Base-by-base conservation (phyloP, 2,113 vertebrate genomes). In the Neolamprologus longior region DNA sequence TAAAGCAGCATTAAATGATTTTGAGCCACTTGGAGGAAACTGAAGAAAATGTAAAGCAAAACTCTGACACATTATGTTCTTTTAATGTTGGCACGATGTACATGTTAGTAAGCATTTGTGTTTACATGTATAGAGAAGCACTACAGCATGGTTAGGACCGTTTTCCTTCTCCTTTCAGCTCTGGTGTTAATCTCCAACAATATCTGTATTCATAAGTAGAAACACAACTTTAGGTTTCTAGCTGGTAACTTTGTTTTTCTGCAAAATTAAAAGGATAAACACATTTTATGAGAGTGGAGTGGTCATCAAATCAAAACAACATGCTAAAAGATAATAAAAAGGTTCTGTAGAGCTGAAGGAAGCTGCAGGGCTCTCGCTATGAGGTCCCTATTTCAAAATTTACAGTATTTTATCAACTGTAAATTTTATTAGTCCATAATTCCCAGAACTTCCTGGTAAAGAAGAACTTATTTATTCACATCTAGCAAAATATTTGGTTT, bases 311-410 rank as follows among this genome's bases (percentile, higher is more conserved):
- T 17, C 24, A 61, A 81, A 45, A 45, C 21, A 81, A 28, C 19
- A 19, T 9, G 15, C 24, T 7, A n/a, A 61, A 81, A 31, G 7
- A 45, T 5, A 7, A 81, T 40, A 7, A 55, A 80, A 47, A n/a
- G 0, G 6, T 35, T 80, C 76, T 0, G 3, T 4, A 53, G 78
- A 37, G 50, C 50, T 35, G 50, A 0, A 78, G 42, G 15, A 76
- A 19, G 6, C 42, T 47, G 42, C 42, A 31, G 15, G 42, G 24
- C 15, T 76, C 14, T 50, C 4, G 24, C 9, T 47, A 2, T 73
- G 21, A 47, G 14, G 15, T 7, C 13, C 42, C 71, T 2, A 4
- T 31, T 28, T 47, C 45, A 7, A 0, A 61, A 10, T 61, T 17
- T 37, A 54, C 6, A n/a, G 0, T 50, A 50, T 50, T 76, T 78